phyloP scores from a whole-genome alignment of 2,113 vertebrate species.

The Reinhardtius hippoglossoides region DNA sequence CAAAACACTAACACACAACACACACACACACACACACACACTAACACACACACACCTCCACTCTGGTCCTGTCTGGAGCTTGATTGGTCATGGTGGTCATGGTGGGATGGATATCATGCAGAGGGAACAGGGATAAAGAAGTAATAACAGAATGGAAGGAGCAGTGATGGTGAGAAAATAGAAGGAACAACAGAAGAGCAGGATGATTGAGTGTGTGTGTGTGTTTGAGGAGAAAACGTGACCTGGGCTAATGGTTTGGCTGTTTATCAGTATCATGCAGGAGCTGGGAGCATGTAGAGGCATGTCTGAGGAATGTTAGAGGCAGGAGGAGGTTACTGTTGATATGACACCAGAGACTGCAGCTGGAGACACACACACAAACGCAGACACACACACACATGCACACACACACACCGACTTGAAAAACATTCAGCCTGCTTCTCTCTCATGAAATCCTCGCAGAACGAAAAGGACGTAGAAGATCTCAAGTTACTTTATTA shows the following conservation, averaged over 20 bases:
- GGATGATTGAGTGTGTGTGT: not conserved
- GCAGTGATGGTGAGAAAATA: constrained; percentile 6
- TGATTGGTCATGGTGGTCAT: constrained; percentile 57
- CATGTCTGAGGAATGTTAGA: constrained; percentile 69
- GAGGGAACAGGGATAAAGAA: not conserved
- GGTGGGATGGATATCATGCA: constrained; percentile 3
- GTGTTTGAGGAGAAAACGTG: constrained; percentile 13
- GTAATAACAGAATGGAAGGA: constrained; percentile 1
- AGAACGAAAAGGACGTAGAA: not conserved
- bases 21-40: not conserved
- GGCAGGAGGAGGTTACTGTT: constrained; percentile 46
- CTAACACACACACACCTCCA: constrained; percentile 18
- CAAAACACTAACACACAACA: not conserved
- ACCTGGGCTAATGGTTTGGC: constrained; percentile 7
- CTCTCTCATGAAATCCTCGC: constrained; percentile 8
- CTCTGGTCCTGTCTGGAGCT: constrained; percentile 47
- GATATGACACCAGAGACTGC: constrained; percentile 64
- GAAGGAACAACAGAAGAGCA: not conserved
- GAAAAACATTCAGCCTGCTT: constrained; percentile 4
- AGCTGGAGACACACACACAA: constrained; percentile 55
- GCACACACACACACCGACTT: too few relatives aligned
- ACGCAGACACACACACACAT: not conserved
- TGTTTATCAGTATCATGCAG: constrained; percentile 9
- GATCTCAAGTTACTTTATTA: constrained; percentile 14
- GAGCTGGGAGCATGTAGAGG: constrained; percentile 48